Evolutionary conservation across 2,888 invertebrate genomes (phyloP), one percentile per base, ranked within the genome.

Genomic region (Gerris lacustris): DNA sequence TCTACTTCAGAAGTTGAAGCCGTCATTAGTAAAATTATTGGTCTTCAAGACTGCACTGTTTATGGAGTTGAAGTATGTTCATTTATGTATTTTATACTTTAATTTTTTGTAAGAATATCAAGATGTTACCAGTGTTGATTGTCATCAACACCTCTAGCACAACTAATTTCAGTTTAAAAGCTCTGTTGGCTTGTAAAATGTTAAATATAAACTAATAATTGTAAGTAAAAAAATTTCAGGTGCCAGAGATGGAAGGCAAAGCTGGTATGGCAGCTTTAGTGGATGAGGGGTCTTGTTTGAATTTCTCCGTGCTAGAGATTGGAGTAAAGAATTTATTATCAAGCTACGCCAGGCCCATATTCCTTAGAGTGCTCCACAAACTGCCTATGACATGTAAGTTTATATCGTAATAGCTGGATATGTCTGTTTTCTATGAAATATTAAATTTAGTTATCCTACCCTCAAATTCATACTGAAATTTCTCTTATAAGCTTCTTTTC

Each of bases 1-100:
- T 84, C 86, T 6, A 87, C 87, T 2, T 82, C 83, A 43, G 87
- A 87, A 79, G 86, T 88, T 5, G 87, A 87, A 77, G 83, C 83
- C 6, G 82, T 84, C 7, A 81, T 87, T 71, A 84, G 84, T 75
- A 84, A 84, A 72, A 79, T 82, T 45, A 77, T 83, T 31, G 81
- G 81, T 45, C 80, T 84, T 55, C 82, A 81, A 69, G 86, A 86
- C 77, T 83, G 83, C 63, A 84, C 84, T 1, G 87, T 86, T 6
- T 87, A 86, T 77, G 87, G 87, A 6, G 86, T 88, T 0, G 82
- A 84, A 78, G 82, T 87, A 75, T 70, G n/a, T 11, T 62, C 11
- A 15, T 1, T 11, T 31, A 31, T 31, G 4, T 31, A 31, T 31
- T 31, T 31, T 4, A 31, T 31, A 31, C 1, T 31, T 31, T 31